Conservation (phyloP, 2,888 invertebrate genomes). For the Drosophila neotestacea region DNA sequence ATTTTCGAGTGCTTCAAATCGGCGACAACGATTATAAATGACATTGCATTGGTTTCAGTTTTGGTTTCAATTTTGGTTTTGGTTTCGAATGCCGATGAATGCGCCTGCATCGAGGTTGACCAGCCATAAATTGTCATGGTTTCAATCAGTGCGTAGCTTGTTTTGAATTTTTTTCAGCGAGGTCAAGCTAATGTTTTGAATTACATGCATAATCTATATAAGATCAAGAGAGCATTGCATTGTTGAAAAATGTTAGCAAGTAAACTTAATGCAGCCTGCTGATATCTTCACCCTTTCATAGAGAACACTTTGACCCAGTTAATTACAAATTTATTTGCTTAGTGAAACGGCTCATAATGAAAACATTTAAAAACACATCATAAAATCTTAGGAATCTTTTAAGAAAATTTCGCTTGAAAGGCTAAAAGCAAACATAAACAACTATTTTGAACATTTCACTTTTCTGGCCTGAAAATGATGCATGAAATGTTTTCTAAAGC, state of each 20-base stretch:
- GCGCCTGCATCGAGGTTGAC: slow-evolving; percentile 63
- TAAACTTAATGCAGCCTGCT: slow-evolving; percentile 1
- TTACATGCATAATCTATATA: slow-evolving; percentile 2
- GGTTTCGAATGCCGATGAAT: slow-evolving; percentile 55
- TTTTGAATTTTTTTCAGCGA: slow-evolving; percentile 7
- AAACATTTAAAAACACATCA: slow-evolving; percentile 78
- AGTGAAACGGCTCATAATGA: slow-evolving; percentile 72
- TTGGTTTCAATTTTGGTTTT: slow-evolving; percentile 42
- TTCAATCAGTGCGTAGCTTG: slow-evolving; percentile 53
- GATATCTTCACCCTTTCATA: slow-evolving; percentile 7
- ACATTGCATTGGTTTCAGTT: slow-evolving; percentile 65
- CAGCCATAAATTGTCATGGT: slow-evolving; percentile 33
- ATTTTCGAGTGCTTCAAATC: slow-evolving; percentile 19
- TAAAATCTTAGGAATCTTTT: slow-evolving; percentile 45
- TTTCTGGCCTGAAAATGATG: slow-evolving; percentile 42
- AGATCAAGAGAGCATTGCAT: not conserved
- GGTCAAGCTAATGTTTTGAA: slow-evolving; percentile 38
- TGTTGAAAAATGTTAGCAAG: not conserved
- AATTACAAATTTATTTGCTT: slow-evolving; percentile 65
- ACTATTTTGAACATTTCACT: slow-evolving; percentile 48
- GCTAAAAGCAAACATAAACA: slow-evolving; percentile 72
- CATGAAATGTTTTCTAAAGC: slow-evolving; percentile 63
- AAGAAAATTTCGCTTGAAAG: slow-evolving; percentile 30
- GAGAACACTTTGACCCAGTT: slow-evolving; percentile 17
- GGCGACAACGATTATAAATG: slow-evolving; percentile 78